A percentile compares a stretch with the other conserved stretches of the same genome.
Conservation (phyloP, 2,113 vertebrate genomes). For the Willisornis vidua region DNA sequence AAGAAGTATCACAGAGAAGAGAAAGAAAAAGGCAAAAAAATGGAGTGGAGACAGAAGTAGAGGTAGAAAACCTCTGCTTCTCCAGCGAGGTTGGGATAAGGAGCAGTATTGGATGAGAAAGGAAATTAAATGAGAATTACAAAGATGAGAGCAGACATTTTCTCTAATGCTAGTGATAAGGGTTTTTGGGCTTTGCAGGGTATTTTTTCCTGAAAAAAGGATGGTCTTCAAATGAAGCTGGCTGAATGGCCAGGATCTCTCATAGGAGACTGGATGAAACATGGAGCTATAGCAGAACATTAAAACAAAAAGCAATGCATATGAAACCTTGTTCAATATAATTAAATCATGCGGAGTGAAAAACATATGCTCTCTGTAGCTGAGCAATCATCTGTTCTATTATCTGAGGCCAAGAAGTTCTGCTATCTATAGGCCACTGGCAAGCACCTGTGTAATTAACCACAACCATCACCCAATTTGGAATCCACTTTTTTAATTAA, state of each 20-base stretch:
- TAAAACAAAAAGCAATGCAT: neutral
- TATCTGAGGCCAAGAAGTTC: conserved; percentile 1
- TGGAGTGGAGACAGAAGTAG: neutral
- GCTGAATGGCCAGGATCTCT: neutral
- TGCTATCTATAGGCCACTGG: neutral
- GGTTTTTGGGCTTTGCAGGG: neutral
- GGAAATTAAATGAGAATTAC: neutral
- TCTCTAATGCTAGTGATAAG: neutral
- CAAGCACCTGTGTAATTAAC: conserved; percentile 15
- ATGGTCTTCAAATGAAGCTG: neutral
- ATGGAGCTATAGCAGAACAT: neutral
- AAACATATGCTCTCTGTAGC: neutral
- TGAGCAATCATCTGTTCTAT: conserved; percentile 6
- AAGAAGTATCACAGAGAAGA: neutral
- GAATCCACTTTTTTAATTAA: conserved; percentile 18
- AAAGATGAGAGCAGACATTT: neutral
- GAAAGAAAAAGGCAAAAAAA: neutral
- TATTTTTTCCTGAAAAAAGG: neutral
- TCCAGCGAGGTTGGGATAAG: neutral
- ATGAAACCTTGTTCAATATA: neutral
- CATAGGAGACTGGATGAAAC: neutral
- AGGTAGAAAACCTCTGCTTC: neutral
- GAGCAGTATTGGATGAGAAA: neutral
- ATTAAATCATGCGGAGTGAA: neutral
- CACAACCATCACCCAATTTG: neutral